Base-by-base conservation (phyloP, 1,140 invertebrate genomes). In the Drosophila murphyi region DNA sequence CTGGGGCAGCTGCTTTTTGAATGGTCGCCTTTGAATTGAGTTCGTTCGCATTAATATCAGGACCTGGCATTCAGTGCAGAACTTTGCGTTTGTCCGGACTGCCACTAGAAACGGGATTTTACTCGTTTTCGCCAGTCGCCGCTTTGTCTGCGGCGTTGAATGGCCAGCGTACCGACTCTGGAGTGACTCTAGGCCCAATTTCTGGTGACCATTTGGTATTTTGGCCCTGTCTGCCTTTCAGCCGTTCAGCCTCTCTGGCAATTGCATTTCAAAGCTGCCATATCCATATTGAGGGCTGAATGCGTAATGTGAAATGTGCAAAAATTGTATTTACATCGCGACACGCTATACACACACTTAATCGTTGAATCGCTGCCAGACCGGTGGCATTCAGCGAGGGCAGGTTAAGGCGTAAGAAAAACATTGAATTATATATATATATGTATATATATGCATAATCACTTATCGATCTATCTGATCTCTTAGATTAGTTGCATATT, bases 231-330 rank as follows among this genome's bases (percentile, higher is more conserved):
- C 4, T 10, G 4, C 5, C 29, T 29, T n/a, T n/a, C 28, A 10
- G 8, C n/a, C 10, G 4, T n/a, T n/a, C 28, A 10, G 8, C n/a
- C 10, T n/a, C 10, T 39, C 45, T 57, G 20, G 32, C 50, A 72
- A 80, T 67, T 75, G 77, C 78, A 72, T 70, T 67, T 57, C 64
- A 64, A 50, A 63, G 47, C 56, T 60, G 60, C 47, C 70, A 59
- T 78, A 65, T 63, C 57, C 32, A 56, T 5, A 50, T 8, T 65
- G 50, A 35, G 6, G 72, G 76, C 72, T 86, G 78, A 76, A 82
- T 82, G 67, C 65, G 65, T 79, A 79, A 87, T 87, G 78, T 80
- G 75, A 87, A 20, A 87, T 82, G 79, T 82, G 76, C 76, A 72
- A 56, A 87, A 73, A 76, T 76, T 79, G 68, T 73, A 87, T 79